Evolutionary conservation across 2,888 invertebrate genomes (phyloP).

Genomic region (Eilema depressum): DNA sequence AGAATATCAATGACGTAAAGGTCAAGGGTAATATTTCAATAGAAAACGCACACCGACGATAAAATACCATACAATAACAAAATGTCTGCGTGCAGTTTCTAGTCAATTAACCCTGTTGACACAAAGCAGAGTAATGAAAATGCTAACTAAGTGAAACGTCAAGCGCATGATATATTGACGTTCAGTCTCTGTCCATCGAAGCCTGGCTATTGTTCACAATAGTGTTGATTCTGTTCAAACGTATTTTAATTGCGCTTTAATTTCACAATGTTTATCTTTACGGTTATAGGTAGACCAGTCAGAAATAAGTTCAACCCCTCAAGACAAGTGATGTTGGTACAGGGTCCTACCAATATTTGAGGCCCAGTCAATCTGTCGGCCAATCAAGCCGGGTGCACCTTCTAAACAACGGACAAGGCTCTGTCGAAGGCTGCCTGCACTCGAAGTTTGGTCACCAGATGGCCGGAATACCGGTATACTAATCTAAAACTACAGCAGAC

Average conservation of each 20-base stretch:
- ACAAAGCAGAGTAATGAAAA: constrained; percentile 55
- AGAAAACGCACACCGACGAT: constrained; percentile 10
- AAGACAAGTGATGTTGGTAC: no score
- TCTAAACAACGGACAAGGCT: no score
- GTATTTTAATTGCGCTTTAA: neutral
- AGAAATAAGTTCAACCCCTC: no score
- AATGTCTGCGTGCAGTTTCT: constrained; percentile 25
- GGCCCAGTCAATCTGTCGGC: no score
- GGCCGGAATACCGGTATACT: no score
- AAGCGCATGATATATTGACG: constrained; percentile 66
- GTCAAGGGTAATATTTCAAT: constrained; percentile 1
- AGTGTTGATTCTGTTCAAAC: neutral
- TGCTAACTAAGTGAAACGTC: constrained; percentile 68
- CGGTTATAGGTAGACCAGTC: no score
- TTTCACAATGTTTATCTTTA: neutral
- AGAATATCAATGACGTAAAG: constrained; percentile 1
- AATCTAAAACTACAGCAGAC: no score
- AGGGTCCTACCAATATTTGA: no score
- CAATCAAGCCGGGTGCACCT: no score
- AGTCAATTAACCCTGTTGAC: constrained; percentile 32
- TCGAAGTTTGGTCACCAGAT: no score
- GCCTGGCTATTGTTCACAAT: constrained; percentile 46
- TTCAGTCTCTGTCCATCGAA: constrained; percentile 44
- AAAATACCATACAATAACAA: constrained; percentile 11
- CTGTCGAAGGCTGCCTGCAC: no score